Evolutionary conservation across 2,888 invertebrate genomes (phyloP), one percentile per base, ranked within the genome.

Genomic region (Philopedon plagiatum): DNA sequence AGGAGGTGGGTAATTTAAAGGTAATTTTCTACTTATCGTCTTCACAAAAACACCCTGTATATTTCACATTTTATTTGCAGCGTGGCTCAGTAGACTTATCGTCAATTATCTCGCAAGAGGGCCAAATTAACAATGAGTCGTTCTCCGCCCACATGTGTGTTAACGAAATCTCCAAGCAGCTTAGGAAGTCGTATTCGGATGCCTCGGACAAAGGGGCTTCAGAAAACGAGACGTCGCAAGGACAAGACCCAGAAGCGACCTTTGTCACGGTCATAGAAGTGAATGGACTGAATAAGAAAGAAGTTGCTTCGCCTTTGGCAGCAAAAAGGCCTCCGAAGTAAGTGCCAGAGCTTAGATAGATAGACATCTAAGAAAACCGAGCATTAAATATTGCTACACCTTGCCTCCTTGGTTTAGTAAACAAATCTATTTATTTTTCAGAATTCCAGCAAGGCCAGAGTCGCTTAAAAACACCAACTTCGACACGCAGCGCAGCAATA

Each of bases 211-310:
- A 77, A 21, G 51, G 46, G 8, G 29, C 32, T 39, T 57, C 62
- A 7, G 75, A 75, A 39, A 44, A n/a, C 8, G 73, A 75, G 44
- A n/a, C 54, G 34, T 15, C 44, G 11, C 62, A 62, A 15, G 58
- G 23, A 67, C 76, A 18, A 68, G 79, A 61, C 74, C 79, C 46
- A 64, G 74, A 69, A 29, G 88, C 88, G 80, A 88, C 94, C 86
- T 95, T 95, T 86, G 91, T 95, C 77, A 95, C 95, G 73, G 95
- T 95, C 77, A 95, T 95, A 80, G 94, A 94, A 90, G 94, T 95
- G 39, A 95, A 94, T 85, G 95, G 94, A 84, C 87, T 91, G 80
- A 75, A 75, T 19, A 91, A 91, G 61, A 78, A 80, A 46, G 87
- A 87, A 49, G 83, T 62, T 37, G 75, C 78, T 26, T 79, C 83